Evolutionary conservation across 2,113 vertebrate genomes (phyloP).

Genomic region (Rhineura floridana): DNA sequence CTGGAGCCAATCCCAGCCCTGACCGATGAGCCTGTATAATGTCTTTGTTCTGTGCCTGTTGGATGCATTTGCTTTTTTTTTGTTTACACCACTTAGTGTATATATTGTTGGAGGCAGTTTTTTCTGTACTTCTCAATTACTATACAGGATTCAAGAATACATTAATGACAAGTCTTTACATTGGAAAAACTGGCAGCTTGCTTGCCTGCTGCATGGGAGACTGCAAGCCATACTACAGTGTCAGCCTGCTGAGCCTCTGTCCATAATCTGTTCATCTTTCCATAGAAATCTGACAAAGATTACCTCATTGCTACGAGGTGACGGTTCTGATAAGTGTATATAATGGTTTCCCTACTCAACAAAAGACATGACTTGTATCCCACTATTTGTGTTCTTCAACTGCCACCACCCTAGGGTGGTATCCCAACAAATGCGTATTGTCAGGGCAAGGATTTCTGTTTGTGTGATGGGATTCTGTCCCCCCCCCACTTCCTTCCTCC

Average conservation of each 20-base stretch:
- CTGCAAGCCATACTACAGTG: conserved; percentile 78
- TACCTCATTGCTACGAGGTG: conserved; percentile 73
- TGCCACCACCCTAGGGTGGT: too few species aligned
- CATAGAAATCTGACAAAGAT: conserved; percentile 80
- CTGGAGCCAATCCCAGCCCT: not conserved
- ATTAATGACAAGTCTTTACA: conserved; percentile 63
- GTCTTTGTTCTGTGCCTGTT: not conserved
- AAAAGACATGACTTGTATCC: not conserved
- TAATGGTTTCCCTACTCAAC: not conserved
- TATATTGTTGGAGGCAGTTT: too few species aligned
- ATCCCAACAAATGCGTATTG: too few species aligned
- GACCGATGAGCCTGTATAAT: not conserved
- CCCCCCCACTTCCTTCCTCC: too few species aligned
- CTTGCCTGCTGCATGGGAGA: conserved; percentile 60
- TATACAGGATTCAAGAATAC: not conserved
- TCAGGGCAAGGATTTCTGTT: too few species aligned
- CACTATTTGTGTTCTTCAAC: not conserved
- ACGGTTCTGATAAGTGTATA: not conserved
- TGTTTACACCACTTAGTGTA: not conserved
- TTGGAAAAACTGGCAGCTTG: conserved; percentile 83
- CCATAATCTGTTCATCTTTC: conserved; percentile 80
- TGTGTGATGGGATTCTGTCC: too few species aligned
- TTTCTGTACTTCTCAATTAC: not conserved
- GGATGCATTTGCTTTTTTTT: too few species aligned
- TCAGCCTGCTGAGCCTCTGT: conserved; percentile 83